These are phyloP conservation scores for Echinarachnius parma DNA, from an alignment of 53 echinoderm and acorn worm genomes.

Conservation along the genomic window DNA sequence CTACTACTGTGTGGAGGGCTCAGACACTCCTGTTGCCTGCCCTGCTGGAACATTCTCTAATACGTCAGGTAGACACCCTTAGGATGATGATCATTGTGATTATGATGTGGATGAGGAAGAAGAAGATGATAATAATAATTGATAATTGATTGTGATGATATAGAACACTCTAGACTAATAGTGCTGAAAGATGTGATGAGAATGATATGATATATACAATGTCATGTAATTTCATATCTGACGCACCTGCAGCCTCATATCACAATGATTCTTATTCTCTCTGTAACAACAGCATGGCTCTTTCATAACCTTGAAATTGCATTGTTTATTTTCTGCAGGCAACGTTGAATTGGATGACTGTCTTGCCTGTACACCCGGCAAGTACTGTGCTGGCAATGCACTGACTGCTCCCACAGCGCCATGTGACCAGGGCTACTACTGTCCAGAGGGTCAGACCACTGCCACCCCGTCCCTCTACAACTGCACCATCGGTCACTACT, in stretches of 20 bases:
- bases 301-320: too few relatives aligned
- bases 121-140: too few relatives aligned
- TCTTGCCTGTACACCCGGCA: slow-evolving; percentile 80
- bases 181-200: too few relatives aligned
- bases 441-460: slow-evolving; percentile 83
- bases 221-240: too few relatives aligned
- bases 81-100: too few relatives aligned
- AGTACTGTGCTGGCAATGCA: slow-evolving; percentile 73
- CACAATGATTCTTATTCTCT: too few relatives aligned
- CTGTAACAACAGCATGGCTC: too few relatives aligned
- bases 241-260: too few relatives aligned
- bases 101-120: too few relatives aligned
- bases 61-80: slow-evolving; percentile 87
- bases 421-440: slow-evolving; percentile 91
- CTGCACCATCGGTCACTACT: slow-evolving; percentile 96
- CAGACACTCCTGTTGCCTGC: slow-evolving; percentile 64
- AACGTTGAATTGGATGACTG: slow-evolving; percentile 83
- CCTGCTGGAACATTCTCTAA: slow-evolving; percentile 94
- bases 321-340: slow-evolving; percentile 55
- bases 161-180: too few relatives aligned
- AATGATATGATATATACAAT: too few relatives aligned
- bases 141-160: too few relatives aligned
- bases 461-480: slow-evolving; percentile 79
- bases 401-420: slow-evolving; percentile 70
- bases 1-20: slow-evolving; percentile 72